Conservation (phyloP, 2,888 invertebrate species). For the Drosophila mettleri region DNA sequence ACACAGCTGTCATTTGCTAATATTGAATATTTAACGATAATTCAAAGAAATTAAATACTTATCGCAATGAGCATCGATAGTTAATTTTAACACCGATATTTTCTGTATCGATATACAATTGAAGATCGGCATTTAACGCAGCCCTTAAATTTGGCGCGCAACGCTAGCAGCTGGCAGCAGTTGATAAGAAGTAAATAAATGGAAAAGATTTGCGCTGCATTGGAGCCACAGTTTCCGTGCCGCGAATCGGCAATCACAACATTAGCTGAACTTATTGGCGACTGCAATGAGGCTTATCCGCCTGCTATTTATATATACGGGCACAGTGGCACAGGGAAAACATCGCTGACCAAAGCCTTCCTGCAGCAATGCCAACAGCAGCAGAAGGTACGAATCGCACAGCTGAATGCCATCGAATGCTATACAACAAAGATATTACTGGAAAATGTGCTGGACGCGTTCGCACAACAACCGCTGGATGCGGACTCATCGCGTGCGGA, state of each 20-base stretch:
- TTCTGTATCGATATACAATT: background rate
- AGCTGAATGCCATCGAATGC: constrained; percentile 93
- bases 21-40: background rate
- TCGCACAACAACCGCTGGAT: constrained; percentile 24
- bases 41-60: background rate
- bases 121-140: background rate
- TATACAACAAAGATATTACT: constrained; percentile 91
- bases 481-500: constrained; percentile 87
- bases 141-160: constrained; percentile 33
- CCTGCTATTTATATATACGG: constrained; percentile 91
- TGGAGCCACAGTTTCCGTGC: constrained; percentile 79
- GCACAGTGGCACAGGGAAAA: constrained; percentile 94
- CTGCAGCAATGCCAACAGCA: constrained; percentile 86
- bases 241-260: constrained; percentile 73
- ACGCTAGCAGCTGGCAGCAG: constrained; percentile 13
- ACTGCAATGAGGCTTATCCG: constrained; percentile 88
- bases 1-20: background rate
- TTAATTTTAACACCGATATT: background rate
- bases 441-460: constrained; percentile 89
- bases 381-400: constrained; percentile 85
- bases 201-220: constrained; percentile 50
- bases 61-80: background rate
- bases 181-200: constrained; percentile 43
- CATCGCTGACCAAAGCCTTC: constrained; percentile 88
- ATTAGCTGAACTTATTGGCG: constrained; percentile 78